Conservation (phyloP, 2,113 vertebrate species). For the Coturnix japonica region DNA sequence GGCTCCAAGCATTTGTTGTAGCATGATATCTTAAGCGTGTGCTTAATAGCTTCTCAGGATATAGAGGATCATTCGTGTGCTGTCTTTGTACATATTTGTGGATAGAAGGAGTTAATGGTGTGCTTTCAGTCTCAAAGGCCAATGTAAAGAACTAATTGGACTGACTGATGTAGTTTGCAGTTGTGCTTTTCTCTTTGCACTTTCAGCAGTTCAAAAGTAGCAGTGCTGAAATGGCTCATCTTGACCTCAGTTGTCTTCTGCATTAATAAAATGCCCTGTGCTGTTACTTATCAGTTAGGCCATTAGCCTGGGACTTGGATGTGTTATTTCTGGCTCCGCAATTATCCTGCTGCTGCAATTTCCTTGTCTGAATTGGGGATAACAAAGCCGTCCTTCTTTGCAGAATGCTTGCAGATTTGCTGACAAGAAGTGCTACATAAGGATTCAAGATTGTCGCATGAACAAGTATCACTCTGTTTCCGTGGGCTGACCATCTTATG, state of each 20-base stretch:
- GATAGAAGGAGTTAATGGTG: background rate
- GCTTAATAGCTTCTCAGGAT: background rate
- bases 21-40: rapidly evolving
- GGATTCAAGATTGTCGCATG: background rate
- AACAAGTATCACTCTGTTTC: constrained; percentile 58
- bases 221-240: background rate
- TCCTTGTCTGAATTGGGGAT: background rate
- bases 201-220: background rate
- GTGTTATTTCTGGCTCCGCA: constrained; percentile 64
- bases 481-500: background rate
- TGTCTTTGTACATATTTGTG: background rate
- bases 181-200: background rate
- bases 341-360: constrained; percentile 50
- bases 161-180: background rate
- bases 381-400: constrained; percentile 57
- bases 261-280: background rate
- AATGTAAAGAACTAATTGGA: background rate
- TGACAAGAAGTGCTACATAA: constrained; percentile 3
- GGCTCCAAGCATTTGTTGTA: background rate
- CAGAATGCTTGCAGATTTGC: background rate
- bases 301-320: constrained; percentile 7
- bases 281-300: background rate
- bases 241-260: constrained; percentile 6
- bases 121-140: background rate
- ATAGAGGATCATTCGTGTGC: background rate